phyloP scores from a whole-genome alignment of 2,113 vertebrate genomes.

The Engraulis encrasicolus region DNA sequence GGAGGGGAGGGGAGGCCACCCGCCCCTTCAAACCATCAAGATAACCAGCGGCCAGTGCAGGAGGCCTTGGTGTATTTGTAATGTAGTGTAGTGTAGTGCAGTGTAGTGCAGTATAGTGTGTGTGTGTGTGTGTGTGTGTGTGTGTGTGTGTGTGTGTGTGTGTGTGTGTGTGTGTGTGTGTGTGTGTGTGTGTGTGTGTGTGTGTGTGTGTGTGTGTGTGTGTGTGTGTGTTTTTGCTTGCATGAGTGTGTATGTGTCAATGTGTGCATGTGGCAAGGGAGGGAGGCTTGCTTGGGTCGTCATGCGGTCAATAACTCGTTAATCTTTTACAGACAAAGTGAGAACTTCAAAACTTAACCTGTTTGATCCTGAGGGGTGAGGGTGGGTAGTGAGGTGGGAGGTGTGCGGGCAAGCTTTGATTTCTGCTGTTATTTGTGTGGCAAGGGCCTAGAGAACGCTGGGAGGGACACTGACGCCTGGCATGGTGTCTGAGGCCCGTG shows the following conservation, averaged over 20 bases:
- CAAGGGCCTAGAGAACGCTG: background rate
- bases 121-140: no score
- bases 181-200: no score
- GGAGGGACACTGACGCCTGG: constrained; percentile 13
- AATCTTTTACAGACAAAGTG: constrained; percentile 63
- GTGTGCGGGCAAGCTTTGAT: constrained; percentile 14
- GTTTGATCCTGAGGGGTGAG: constrained; percentile 40
- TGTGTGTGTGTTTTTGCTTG: background rate
- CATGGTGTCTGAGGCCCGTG: constrained; percentile 21
- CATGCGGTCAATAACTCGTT: constrained; percentile 59
- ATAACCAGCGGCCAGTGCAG: constrained; percentile 53
- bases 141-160: no score
- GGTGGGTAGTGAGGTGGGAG: constrained; percentile 22
- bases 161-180: no score
- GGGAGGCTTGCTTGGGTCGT: constrained; percentile 47
- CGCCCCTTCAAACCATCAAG: constrained; percentile 51
- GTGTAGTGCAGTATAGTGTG: no score
- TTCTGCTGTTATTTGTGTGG: constrained; percentile 4
- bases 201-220: constrained; percentile 4
- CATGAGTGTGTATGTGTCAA: background rate
- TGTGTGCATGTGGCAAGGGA: background rate
- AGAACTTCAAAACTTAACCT: constrained; percentile 53
- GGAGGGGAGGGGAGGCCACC: constrained; percentile 55
- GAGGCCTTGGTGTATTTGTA: constrained; percentile 2
- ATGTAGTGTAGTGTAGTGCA: no score